Evolutionary conservation across 2,113 vertebrate genomes (phyloP), one percentile per base, ranked within the genome.

Genomic region (Bos javanicus): DNA sequence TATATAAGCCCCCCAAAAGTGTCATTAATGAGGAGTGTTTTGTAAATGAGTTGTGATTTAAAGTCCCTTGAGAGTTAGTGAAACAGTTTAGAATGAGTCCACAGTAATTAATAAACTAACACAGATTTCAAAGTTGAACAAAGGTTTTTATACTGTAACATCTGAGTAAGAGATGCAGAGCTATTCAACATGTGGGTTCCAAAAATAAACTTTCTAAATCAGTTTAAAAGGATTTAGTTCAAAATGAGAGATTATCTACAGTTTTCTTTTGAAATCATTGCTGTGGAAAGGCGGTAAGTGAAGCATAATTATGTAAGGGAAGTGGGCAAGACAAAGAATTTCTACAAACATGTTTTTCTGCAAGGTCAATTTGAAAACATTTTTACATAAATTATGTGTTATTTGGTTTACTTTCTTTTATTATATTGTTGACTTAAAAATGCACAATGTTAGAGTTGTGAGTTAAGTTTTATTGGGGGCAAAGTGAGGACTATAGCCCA

Each of bases 11-110:
- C 62, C n/a, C 19, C n/a, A 30, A 87, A 96, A 57, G 64, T 95
- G 46, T 74, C 59, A 93, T 94, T 83, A 94, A n/a, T n/a, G 48
- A 9, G 21, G n/a, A 12, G 6, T 6, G 57, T 28, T 26, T 46
- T 92, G 54, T 74, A 93, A 97, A 95, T 95, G 71, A 97, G 39
- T 62, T 98, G 91, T 95, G 59, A 97, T 95, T 78, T 97, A 83
- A 91, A 62, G 25, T 60, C 89, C 25, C 43, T n/a, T 87, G 82
- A 92, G 89, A 60, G 21, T 97, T 92, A 95, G 60, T 91, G 80
- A 92, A 93, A 88, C 26, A 57, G 54, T 91, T 92, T 67, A 88
- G 33, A 95, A 74, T 60, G 84, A 54, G 78, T 78, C 57, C 62
- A 80, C 1, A 54, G 13, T 92, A 96, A 95, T 71, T 62, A 87